Base-by-base conservation (phyloP, 1,140 invertebrate genomes). In the Nomia melanderi region DNA sequence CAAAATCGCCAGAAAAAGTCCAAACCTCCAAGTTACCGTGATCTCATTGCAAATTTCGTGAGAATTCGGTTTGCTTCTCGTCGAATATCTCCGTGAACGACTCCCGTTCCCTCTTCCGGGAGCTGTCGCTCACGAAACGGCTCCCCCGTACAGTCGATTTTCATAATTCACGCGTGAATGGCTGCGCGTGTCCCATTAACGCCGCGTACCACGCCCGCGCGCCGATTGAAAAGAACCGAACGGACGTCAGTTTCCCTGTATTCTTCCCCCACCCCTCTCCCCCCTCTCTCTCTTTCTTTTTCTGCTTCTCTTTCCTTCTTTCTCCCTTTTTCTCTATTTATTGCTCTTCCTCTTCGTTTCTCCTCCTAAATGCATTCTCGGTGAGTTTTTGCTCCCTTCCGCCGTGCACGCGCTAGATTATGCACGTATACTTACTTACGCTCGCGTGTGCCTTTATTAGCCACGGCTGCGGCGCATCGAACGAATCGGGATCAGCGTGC, bases 151-250 rank as follows among this genome's bases (percentile, higher is more conserved):
- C 59, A 75, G 79, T 62, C 63, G 36, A 84, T 84, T 84, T 84
- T 72, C 80, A 79, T 84, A 84, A 84, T 82, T 79, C 78, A 81
- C 77, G 77, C 77, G 80, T 56, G 77, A 83, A 66, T 78, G 82
- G 71, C 73, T 65, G 80, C 80, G 82, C 77, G 77, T 77, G 81
- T 66, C 71, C 77, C 80, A 82, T 83, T 83, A 82, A 82, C 80
- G 70, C 50, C 12, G 2, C 44, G n/a, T 12, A 57, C 29, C 54
- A 73, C 64, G 76, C 66, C 70, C 56, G 76, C 66, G 64, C 56
- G 76, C 70, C 75, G 74, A 82, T 83, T 73, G 53, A 78, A 73
- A 82, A 66, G 73, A 60, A 53, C 76, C 64, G 29, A 79, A 79
- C 70, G 62, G 75, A 82, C 74, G 50, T 53, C 71, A n/a, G 77